Evolutionary conservation across 1,140 invertebrate genomes (phyloP).

Genomic region (Rhagoletis zephyria): DNA sequence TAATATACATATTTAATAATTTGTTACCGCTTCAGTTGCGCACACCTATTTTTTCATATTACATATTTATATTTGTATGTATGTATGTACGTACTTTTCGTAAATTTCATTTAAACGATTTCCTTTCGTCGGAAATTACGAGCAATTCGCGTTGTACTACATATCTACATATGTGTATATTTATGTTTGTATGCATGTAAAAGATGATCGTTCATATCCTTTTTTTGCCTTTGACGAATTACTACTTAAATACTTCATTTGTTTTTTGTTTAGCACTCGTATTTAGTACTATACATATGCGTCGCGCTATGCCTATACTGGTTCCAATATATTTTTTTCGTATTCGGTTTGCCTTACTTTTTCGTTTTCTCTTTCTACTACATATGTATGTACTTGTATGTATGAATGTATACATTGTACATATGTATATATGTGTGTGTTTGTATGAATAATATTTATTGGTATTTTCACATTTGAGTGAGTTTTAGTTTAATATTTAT

Average conservation of each 20-base stretch:
- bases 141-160: conserved; percentile 55
- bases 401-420: background rate
- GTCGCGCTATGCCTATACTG: background rate
- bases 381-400: background rate
- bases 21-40: conserved; percentile 1
- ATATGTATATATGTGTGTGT: background rate
- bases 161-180: conserved; percentile 10
- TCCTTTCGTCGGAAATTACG: conserved; percentile 33
- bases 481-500: conserved; percentile 53
- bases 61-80: background rate
- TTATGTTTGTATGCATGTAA: background rate
- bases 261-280: too few species aligned
- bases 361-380: background rate
- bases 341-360: conserved; percentile 3
- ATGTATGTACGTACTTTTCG: too few species aligned
- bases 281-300: too few species aligned
- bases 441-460: conserved; percentile 14
- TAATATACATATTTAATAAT: conserved; percentile 10
- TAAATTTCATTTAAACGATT: background rate
- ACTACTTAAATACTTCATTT: background rate
- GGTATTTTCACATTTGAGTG: conserved; percentile 8
- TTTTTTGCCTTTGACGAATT: background rate
- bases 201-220: background rate
- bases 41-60: background rate
- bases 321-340: background rate